Evolutionary conservation across 2,888 invertebrate genomes (phyloP), one percentile per base, ranked within the genome.

Genomic region (Rhagophthalmus giganteus): DNA sequence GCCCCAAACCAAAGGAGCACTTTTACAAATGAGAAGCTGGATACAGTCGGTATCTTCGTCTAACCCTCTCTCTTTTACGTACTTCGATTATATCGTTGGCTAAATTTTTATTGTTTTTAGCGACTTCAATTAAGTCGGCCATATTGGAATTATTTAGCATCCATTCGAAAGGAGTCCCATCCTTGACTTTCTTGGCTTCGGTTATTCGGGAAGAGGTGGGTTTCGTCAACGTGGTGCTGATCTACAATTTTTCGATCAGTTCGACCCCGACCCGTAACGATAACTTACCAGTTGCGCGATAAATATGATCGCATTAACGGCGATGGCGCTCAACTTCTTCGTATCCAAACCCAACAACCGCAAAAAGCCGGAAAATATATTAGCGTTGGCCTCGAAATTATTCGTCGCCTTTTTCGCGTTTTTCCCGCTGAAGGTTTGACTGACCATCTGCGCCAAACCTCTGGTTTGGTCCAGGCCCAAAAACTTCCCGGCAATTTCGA

Each of bases 241-340:
- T 84, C 86, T 86, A 73, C 6, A 25, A 37, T n/a, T n/a, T n/a
- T n/a, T n/a, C n/a, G n/a, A n/a, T n/a, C n/a, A n/a, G n/a, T n/a
- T n/a, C n/a, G n/a, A n/a, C n/a, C n/a, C n/a, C n/a, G n/a, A n/a
- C n/a, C n/a, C n/a, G n/a, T n/a, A n/a, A n/a, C n/a, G n/a, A n/a
- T 7, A 9, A 72, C 79, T 78, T 74, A 90, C 91, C 84, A 90
- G 79, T 75, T 91, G 90, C 1, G 91, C 90, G 9, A 92, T 80
- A 73, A 90, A 89, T 56, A 92, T 85, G 9, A 91, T 79, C 11
- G 88, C 88, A 70, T 92, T 92, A 9, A 92, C 81, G 8, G 90
- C 88, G 27, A 91, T 84, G 0, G 91, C 90, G 16, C 88, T 86
- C 52, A 91, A 79, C 74, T 88, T 88, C 45, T 81, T 82, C 0